Base-by-base conservation (phyloP, 2,797 vertebrate genomes). In the Staurois parvus region DNA sequence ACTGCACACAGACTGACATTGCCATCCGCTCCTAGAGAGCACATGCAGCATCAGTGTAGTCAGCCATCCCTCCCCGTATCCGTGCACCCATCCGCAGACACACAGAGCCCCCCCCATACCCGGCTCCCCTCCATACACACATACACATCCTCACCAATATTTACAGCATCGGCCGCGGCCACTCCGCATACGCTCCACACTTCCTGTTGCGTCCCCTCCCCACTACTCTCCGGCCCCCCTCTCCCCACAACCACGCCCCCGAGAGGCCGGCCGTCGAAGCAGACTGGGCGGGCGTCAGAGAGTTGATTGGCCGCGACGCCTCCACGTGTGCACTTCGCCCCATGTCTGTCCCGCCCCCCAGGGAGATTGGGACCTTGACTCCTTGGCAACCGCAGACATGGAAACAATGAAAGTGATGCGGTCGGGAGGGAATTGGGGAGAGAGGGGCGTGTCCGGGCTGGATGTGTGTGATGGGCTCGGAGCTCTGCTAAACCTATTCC, bases 361-460 rank as follows among this genome's bases (percentile, higher is more conserved):
- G 79, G 74, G 82, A 76, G n/a, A 24, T 52, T 70, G 66, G 52
- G 84, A 76, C 30, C 26, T 67, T 9, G 79, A 86, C 76, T 81
- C 72, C 84, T 86, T 86, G 84, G 79, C 79, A 79, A 81, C 84
- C 85, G 85, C 85, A 86, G 84, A 86, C 79, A 56, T 78, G 79
- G 85, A 83, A 86, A 86, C 85, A 83, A 83, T 82, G 85, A 86
- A 86, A 82, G 79, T 86, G 85, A 83, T 82, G 79, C 85, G 85
- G 85, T 67, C 79, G 85, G 84, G 84, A 76, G 79, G 79, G 79
- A 76, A 72, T 69, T 32, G 30, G 62, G 79, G 67, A 45, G 48
- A 32, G 70, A 67, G 74, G 84, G 85, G 85, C 67, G 74, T 83
- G 74, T 19, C 73, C 4, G 2, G 26, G 8, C 37, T 42, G 48